A percentile compares a stretch with the other conserved stretches of the same genome.
Conservation (phyloP, 2,113 vertebrate genomes). For the Larimichthys polyactis region DNA sequence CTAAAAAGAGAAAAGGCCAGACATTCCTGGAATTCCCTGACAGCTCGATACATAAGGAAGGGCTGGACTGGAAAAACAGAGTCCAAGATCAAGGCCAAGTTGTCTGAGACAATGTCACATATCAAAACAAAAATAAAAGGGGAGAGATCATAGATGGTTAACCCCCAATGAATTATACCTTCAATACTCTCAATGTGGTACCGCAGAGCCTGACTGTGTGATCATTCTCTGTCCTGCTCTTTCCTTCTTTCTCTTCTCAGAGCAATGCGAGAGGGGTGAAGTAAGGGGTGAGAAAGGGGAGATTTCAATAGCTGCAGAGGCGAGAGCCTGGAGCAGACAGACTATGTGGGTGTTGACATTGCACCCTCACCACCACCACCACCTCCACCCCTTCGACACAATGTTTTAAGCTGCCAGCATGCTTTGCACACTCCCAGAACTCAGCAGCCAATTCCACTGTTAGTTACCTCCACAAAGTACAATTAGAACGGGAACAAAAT, state of each 20-base stretch:
- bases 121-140: slow-evolving; percentile 83
- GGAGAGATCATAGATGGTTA: slow-evolving; percentile 77
- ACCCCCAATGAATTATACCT: slow-evolving; percentile 64
- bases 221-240: slow-evolving; percentile 21
- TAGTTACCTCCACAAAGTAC: slow-evolving; percentile 57
- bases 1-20: slow-evolving; percentile 87
- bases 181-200: slow-evolving; percentile 11
- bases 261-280: slow-evolving; percentile 39
- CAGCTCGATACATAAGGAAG: slow-evolving; percentile 90
- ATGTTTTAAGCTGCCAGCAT: slow-evolving; percentile 50
- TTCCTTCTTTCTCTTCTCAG: slow-evolving; percentile 31
- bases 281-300: slow-evolving; percentile 16
- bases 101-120: slow-evolving; percentile 89
- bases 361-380: slow-evolving; percentile 14
- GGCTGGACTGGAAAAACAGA: slow-evolving; percentile 92
- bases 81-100: slow-evolving; percentile 88
- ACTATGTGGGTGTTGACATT: slow-evolving; percentile 67
- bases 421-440: slow-evolving; percentile 58
- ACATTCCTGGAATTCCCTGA: slow-evolving; percentile 94
- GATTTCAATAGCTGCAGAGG: slow-evolving; percentile 32
- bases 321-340: slow-evolving; percentile 40
- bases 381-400: slow-evolving; percentile 40
- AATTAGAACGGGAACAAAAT: slow-evolving; percentile 61
- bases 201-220: background rate
- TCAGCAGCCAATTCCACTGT: slow-evolving; percentile 55